These are phyloP conservation scores for Chloroceryle aenea DNA, from an alignment of 2,113 vertebrate species.

Conservation along the genomic window DNA sequence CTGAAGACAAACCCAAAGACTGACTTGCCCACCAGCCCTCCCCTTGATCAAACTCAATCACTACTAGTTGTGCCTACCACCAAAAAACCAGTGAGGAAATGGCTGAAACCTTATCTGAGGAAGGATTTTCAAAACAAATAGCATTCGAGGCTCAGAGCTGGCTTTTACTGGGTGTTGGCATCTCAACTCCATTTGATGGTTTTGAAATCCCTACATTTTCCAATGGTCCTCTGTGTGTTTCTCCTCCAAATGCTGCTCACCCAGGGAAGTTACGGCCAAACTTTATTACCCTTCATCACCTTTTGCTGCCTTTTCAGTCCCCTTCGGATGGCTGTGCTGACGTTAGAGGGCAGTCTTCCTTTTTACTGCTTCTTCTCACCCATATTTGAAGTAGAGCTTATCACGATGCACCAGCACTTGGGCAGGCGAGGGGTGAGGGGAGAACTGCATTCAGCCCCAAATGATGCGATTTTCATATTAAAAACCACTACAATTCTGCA, in stretches of 20 bases:
- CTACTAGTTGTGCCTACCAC: no score
- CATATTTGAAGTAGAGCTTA: not conserved
- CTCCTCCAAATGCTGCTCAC: not conserved
- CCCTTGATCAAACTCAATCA: not conserved
- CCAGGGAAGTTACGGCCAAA: not conserved
- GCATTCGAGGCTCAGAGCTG: not conserved
- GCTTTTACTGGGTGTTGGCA: not conserved
- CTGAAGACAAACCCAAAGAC: not conserved
- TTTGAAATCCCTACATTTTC: not conserved
- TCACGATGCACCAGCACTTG: not conserved
- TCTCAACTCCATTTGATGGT: not conserved
- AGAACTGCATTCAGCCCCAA: not conserved
- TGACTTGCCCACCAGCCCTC: not conserved
- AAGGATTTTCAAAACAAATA: not conserved
- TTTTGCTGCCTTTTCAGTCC: not conserved
- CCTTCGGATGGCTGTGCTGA: not conserved
- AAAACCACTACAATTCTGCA: not conserved
- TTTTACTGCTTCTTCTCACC: not conserved
- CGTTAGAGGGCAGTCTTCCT: constrained; percentile 39
- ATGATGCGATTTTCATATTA: not conserved
- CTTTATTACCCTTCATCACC: not conserved
- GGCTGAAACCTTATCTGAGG: not conserved
- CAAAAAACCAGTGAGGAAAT: fast-evolving
- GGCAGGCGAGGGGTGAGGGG: not conserved
- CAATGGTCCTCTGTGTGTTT: not conserved